phyloP scores from a whole-genome alignment of 1,140 invertebrate genomes.

The Delia radicum region DNA sequence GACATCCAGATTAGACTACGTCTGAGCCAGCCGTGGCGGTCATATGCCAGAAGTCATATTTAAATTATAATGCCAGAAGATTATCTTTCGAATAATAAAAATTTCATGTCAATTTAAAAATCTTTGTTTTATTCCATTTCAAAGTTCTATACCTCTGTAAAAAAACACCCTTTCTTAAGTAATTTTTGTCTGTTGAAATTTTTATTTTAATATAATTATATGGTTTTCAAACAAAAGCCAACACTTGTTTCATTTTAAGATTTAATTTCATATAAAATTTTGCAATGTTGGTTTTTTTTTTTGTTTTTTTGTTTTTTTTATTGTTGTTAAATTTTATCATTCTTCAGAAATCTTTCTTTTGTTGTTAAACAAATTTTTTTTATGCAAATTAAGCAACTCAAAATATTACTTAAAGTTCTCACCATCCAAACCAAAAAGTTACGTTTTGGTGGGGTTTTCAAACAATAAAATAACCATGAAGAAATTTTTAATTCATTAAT shows the following conservation, averaged over 20 bases:
- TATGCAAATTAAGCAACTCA: background rate
- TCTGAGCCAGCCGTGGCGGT: too few species aligned
- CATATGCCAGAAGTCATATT: too few species aligned
- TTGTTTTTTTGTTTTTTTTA: background rate
- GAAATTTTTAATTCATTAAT: background rate
- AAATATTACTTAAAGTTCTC: background rate
- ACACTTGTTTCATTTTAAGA: background rate
- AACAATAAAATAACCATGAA: background rate
- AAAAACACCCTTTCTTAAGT: too few species aligned
- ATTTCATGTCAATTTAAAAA: too few species aligned
- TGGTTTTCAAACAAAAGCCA: too few species aligned
- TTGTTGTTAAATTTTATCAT: background rate
- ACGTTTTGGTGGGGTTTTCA: background rate
- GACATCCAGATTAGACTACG: too few species aligned
- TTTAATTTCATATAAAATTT: background rate
- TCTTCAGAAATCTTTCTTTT: background rate
- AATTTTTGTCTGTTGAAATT: too few species aligned
- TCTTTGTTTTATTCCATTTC: too few species aligned
- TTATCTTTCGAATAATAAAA: too few species aligned
- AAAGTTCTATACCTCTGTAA: too few species aligned
- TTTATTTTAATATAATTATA: background rate
- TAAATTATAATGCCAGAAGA: too few species aligned
- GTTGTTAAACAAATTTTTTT: background rate
- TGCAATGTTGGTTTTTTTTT: background rate
- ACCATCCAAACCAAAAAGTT: background rate